Percentiles rank a stretch among this genome's conserved stretches.
phyloP scores from a whole-genome alignment of 2,888 invertebrate genomes.

The Amphiduros pacificus region DNA sequence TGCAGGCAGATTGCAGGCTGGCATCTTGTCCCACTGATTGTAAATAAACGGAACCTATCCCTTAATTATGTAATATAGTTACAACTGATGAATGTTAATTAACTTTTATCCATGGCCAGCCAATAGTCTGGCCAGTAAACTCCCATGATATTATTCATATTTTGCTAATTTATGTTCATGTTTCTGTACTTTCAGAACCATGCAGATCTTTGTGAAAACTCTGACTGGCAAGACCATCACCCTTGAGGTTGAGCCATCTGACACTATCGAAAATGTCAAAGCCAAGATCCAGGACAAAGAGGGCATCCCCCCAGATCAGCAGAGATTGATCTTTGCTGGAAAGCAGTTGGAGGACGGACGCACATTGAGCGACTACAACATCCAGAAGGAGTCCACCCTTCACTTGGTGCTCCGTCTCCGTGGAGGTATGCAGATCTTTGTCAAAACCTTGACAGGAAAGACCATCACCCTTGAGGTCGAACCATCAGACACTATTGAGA shows the following conservation, averaged over 20 bases:
- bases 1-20: no score
- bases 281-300: constrained; percentile 54
- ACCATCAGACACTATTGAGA: constrained; percentile 91
- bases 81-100: no score
- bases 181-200: no score
- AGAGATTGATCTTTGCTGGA: constrained; percentile 87
- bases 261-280: constrained; percentile 95
- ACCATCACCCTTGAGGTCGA: constrained; percentile 64
- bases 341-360: constrained; percentile 91
- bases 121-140: no score
- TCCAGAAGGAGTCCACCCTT: constrained; percentile 93
- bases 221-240: constrained; percentile 42
- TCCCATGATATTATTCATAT: no score
- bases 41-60: no score
- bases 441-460: constrained; percentile 33
- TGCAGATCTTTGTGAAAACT: constrained; percentile 36
- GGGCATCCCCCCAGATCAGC: constrained; percentile 73
- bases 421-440: constrained; percentile 37
- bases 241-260: constrained; percentile 66
- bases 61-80: no score
- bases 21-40: no score
- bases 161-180: no score
- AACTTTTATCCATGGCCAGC: no score
- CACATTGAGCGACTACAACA: constrained; percentile 89
- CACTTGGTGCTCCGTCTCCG: constrained; percentile 88